Percentiles rank a stretch among this genome's conserved stretches.
These are phyloP conservation scores for Rhinichthys klamathensis DNA, from an alignment of 2,113 vertebrate species.

Conservation along the genomic window DNA sequence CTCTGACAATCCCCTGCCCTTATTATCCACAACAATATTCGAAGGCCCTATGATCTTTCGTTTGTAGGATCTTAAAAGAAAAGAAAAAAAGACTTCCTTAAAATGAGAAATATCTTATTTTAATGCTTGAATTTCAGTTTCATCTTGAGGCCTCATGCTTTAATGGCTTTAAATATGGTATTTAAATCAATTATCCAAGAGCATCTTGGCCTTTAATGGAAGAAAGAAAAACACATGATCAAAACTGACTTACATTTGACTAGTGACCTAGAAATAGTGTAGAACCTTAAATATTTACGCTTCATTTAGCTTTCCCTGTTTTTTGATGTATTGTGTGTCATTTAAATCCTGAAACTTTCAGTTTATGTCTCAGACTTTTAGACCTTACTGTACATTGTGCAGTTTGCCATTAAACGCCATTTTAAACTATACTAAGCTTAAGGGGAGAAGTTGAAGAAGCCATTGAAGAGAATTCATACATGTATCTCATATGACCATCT, in stretches of 20 bases:
- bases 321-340: not conserved
- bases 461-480: slow-evolving; percentile 40
- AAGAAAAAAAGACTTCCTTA: too few relatives aligned
- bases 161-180: not conserved
- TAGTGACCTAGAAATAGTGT: not conserved
- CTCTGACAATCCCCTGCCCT: too few relatives aligned
- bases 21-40: too few relatives aligned
- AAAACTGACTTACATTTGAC: not conserved
- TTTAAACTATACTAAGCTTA: slow-evolving; percentile 3
- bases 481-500: slow-evolving; percentile 29
- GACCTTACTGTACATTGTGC: slow-evolving; percentile 6
- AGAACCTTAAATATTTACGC: not conserved
- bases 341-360: not conserved
- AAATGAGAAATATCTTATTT: not conserved
- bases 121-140: not conserved
- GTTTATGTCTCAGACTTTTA: slow-evolving; percentile 9
- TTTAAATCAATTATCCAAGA: not conserved
- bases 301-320: not conserved
- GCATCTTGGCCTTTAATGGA: not conserved
- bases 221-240: not conserved
- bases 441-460: slow-evolving; percentile 54
- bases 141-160: not conserved
- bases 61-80: too few relatives aligned
- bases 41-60: not conserved
- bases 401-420: not conserved